A percentile compares a stretch with the other conserved stretches of the same genome.
Conservation (phyloP, 2,888 invertebrate genomes). For the Dorcus parallelipipedus region DNA sequence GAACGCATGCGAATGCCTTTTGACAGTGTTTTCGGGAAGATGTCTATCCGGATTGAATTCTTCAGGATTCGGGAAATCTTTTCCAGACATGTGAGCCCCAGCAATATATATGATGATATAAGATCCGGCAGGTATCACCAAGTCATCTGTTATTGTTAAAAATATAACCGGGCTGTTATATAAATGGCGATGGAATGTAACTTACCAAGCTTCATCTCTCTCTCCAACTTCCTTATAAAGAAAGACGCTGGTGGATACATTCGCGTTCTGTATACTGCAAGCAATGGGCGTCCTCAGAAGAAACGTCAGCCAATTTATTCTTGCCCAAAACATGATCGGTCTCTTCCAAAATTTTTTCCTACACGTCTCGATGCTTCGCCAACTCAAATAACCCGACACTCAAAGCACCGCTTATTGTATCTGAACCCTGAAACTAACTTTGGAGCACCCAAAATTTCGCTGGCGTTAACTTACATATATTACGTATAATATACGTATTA, state of each 20-base stretch:
- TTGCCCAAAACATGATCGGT: constrained; percentile 9
- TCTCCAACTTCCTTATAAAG: background rate
- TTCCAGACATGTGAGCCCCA: constrained; percentile 11
- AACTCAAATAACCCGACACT: constrained; percentile 22
- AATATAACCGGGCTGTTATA: too few relatives aligned
- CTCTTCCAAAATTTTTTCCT: constrained; percentile 27
- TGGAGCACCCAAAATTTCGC: too few relatives aligned
- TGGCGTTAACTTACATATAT: too few relatives aligned
- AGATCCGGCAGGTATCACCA: too few relatives aligned
- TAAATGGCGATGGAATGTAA: too few relatives aligned
- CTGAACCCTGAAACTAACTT: constrained; percentile 20
- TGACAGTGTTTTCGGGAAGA: constrained; percentile 10
- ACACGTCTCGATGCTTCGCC: constrained; percentile 22
- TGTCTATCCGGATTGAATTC: constrained; percentile 22
- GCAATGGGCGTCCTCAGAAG: background rate
- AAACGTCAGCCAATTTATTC: background rate
- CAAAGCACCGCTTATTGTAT: constrained; percentile 23
- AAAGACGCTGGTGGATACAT: background rate
- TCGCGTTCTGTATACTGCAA: background rate
- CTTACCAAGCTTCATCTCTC: too few relatives aligned
- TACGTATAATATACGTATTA: too few relatives aligned
- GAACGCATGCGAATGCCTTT: background rate
- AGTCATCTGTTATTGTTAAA: too few relatives aligned
- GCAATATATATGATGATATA: constrained; percentile 1
- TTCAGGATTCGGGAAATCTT: constrained; percentile 19